Base-by-base conservation (phyloP, 2,888 invertebrate genomes). In the Lasioglossum vierecki region DNA sequence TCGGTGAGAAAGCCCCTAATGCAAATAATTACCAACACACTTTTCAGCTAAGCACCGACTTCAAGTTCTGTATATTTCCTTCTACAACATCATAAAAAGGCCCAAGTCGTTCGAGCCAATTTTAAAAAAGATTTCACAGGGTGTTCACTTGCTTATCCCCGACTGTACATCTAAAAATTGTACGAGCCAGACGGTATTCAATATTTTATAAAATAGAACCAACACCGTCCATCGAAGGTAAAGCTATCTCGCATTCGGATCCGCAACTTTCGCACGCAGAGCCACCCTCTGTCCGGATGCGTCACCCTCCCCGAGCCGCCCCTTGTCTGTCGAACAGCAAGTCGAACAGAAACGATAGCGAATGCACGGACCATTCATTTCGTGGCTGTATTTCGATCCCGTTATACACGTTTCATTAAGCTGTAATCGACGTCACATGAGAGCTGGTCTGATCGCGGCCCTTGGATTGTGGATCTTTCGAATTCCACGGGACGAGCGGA, bases 391-490 rank as follows among this genome's bases (percentile, higher is more conserved):
- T 39, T 68, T 39, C 68, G 68, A 41, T 11, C 22, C 11, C 68
- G 68, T 68, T 39, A 30, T 11, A 68, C 18, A n/a, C 63, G 26
- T 44, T 49, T 8, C 70, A 35, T 41, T 49, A 49, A 60, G 79
- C 49, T 44, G n/a, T 68, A 68, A 68, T 68, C 68, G 41, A 66
- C 18, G 71, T 30, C 18, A 26, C 15, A 18, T 0, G 18, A 4
- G 49, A 57, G 13, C 44, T 8, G n/a, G 74, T n/a, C 8, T 39
- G 68, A 68, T 68, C 68, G 35, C 9, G 22, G n/a, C 39, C n/a
- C 68, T 39, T 39, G 68, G 39, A 68, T 68, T 39, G 68, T 68
- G 39, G 68, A 75, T 83, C 81, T n/a, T n/a, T 44, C 70, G 30
- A 68, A 39, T 79, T 57, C 66, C 60, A 46, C 26, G 81, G 6